These are phyloP conservation scores for Papilio gigon DNA, from an alignment of 2,888 invertebrate species.

Conservation along the genomic window DNA sequence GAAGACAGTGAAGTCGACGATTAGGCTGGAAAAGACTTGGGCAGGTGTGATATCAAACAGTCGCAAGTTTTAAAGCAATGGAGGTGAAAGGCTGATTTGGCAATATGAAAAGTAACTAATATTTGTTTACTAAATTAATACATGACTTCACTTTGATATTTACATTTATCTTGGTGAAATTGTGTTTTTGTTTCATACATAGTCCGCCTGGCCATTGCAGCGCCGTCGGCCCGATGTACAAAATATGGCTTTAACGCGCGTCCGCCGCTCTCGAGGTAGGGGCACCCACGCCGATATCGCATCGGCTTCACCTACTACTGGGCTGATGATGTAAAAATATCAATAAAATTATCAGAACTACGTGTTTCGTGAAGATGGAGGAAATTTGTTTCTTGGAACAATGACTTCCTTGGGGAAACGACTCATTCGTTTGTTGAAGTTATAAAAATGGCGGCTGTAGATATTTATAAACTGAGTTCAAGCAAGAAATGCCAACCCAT, in stretches of 20 bases:
- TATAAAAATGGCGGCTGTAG: not conserved
- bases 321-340: no score
- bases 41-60: not conserved
- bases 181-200: constrained; percentile 40
- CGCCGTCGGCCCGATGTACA: constrained; percentile 32
- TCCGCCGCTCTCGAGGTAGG: constrained; percentile 40
- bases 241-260: constrained; percentile 36
- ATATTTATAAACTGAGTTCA: not conserved
- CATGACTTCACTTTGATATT: constrained; percentile 40
- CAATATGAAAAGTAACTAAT: constrained; percentile 19
- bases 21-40: no score
- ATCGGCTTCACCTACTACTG: constrained; percentile 18
- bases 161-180: constrained; percentile 39
- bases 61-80: not conserved
- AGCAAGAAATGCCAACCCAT: constrained; percentile 6
- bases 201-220: constrained; percentile 41
- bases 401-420: not conserved
- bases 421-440: not conserved
- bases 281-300: constrained; percentile 17
- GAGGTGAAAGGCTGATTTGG: constrained; percentile 11
- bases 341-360: no score
- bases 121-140: constrained; percentile 13
- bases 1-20: no score
- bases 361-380: not conserved
- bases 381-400: not conserved